phyloP scores from a whole-genome alignment of 2,888 invertebrate genomes.

The Elaeidobius kamerunicus region DNA sequence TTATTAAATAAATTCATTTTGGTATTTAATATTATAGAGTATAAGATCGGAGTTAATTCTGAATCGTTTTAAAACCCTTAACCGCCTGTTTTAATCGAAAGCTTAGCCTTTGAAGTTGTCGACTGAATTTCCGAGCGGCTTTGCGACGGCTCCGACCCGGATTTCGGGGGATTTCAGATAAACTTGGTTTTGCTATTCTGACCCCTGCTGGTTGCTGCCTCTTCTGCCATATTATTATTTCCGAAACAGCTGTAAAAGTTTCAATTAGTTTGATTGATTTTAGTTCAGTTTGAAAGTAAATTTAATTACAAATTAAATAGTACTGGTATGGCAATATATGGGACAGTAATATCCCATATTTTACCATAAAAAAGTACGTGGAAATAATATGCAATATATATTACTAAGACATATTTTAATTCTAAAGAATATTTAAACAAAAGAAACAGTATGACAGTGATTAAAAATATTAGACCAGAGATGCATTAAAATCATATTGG shows the following conservation, averaged over 20 bases:
- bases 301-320: no score
- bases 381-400: no score
- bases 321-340: no score
- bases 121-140: slow-evolving; percentile 30
- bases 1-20: not conserved
- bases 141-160: slow-evolving; percentile 30
- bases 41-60: slow-evolving; percentile 25
- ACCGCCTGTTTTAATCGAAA: slow-evolving; percentile 29
- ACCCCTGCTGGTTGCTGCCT: slow-evolving; percentile 22
- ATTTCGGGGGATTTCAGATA: slow-evolving; percentile 29
- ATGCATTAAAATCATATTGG: no score
- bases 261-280: no score
- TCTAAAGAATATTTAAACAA: no score
- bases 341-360: no score
- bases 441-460: no score
- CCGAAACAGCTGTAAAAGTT: slow-evolving; percentile 11
- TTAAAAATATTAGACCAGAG: no score
- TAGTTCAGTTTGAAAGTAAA: no score
- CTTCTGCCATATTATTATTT: slow-evolving; percentile 21
- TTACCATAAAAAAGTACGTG: no score
- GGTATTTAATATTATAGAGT: slow-evolving; percentile 11
- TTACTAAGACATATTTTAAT: no score
- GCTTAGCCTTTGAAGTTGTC: slow-evolving; percentile 29
- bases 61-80: slow-evolving; percentile 30
- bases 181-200: slow-evolving; percentile 27